Conservation (phyloP, 2,113 vertebrate genomes). For the Azemiops feae region DNA sequence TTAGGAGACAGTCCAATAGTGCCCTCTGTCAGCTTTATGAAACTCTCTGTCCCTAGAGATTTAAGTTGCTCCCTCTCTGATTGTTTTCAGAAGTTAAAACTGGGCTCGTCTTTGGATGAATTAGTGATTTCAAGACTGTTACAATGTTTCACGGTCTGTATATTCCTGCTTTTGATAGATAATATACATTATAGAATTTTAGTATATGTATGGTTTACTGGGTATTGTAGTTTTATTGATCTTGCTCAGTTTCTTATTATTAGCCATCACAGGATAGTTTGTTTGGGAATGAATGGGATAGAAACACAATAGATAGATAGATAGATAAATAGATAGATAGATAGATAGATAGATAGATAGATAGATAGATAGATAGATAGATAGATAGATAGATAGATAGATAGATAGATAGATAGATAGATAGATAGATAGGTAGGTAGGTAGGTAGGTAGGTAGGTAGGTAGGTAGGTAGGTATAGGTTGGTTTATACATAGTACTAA, state of each 20-base stretch:
- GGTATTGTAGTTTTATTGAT: not conserved
- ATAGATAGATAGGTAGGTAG: too few relatives aligned
- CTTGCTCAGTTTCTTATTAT: not conserved
- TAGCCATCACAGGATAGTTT: not conserved
- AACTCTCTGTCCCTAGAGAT: not conserved
- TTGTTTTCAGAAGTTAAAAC: not conserved
- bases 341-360: too few relatives aligned
- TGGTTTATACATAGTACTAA: not conserved
- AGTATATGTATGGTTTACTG: not conserved
- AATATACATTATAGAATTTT: not conserved
- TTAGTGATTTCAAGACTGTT: not conserved
- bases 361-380: too few relatives aligned
- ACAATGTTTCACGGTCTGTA: not conserved
- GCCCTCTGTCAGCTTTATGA: not conserved
- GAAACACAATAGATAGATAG: not conserved
- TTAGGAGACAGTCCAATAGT: not conserved
- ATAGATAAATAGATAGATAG: too few relatives aligned
- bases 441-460: too few relatives aligned
- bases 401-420: accelerated
- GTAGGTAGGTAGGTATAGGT: too few relatives aligned
- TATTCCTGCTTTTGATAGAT: not conserved
- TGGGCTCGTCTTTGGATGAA: not conserved
- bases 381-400: accelerated
- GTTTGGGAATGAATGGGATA: not conserved
- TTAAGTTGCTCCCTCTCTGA: not conserved